A percentile compares a stretch with the other conserved stretches of the same genome.
Evolutionary conservation across 2,888 invertebrate genomes (phyloP).

Genomic region (Clivina fossor): DNA sequence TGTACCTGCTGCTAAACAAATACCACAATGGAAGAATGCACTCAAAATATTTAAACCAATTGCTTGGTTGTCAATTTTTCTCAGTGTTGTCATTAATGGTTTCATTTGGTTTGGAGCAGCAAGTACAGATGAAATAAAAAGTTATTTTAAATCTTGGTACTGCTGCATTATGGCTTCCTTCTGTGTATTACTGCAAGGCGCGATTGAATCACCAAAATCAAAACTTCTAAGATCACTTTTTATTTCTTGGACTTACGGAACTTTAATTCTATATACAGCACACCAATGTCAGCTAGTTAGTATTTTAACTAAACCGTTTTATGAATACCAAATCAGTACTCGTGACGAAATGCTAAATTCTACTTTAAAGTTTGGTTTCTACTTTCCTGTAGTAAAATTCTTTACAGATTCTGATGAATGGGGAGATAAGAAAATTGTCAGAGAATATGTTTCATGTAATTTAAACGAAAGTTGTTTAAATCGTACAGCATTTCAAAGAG

Average conservation of each 20-base stretch:
- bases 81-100: background rate
- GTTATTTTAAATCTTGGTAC: background rate
- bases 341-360: conserved; percentile 29
- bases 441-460: conserved; percentile 36
- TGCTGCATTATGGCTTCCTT: conserved; percentile 17
- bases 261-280: conserved; percentile 22
- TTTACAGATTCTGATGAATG: conserved; percentile 11
- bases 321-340: conserved; percentile 31
- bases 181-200: conserved; percentile 8
- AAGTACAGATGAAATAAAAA: background rate
- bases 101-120: background rate
- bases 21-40: conserved; percentile 29
- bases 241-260: conserved; percentile 21
- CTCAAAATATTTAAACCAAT: conserved; percentile 22
- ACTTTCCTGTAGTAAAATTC: background rate
- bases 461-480: conserved; percentile 38
- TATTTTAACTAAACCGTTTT: conserved; percentile 25
- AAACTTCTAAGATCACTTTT: conserved; percentile 11
- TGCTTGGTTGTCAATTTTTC: conserved; percentile 13
- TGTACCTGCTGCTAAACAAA: conserved; percentile 21
- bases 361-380: conserved; percentile 22
- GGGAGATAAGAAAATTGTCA: conserved; percentile 27
- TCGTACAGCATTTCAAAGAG: conserved; percentile 36
- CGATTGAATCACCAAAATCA: conserved; percentile 8
- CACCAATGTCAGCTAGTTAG: conserved; percentile 29